phyloP scores from a whole-genome alignment of 2,888 invertebrate genomes.

The Cephus spinipes region DNA sequence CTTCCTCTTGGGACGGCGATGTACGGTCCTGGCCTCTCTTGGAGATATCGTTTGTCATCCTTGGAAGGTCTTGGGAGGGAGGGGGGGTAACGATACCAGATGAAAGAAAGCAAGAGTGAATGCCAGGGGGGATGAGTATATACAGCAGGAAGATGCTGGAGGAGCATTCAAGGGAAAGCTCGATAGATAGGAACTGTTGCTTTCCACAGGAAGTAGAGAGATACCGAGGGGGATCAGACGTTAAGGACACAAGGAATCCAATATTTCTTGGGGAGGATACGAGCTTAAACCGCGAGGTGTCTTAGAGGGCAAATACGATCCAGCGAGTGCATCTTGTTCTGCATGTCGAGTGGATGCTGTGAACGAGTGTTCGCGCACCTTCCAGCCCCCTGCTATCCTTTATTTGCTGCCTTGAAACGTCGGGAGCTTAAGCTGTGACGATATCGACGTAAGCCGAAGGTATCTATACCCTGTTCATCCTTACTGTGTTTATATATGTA shows the following conservation, averaged over 20 bases:
- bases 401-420: background rate
- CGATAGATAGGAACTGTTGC: conserved; percentile 8
- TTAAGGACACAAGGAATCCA: background rate
- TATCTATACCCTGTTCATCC: background rate
- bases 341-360: background rate
- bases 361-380: background rate
- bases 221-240: background rate
- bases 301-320: background rate
- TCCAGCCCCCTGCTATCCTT: background rate
- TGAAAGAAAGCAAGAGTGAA: background rate
- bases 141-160: background rate
- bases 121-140: background rate
- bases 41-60: background rate
- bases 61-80: background rate
- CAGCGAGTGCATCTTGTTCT: background rate
- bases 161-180: background rate
- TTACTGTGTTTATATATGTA: background rate
- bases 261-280: background rate
- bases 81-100: background rate
- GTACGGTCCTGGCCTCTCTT: background rate
- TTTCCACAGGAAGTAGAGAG: background rate
- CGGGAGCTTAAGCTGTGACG: background rate
- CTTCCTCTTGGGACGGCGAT: background rate
- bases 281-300: background rate
- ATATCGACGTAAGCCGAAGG: background rate